Evolutionary conservation across 1,140 invertebrate species (phyloP).

Genomic region (Pogonognathellus flavescens): DNA sequence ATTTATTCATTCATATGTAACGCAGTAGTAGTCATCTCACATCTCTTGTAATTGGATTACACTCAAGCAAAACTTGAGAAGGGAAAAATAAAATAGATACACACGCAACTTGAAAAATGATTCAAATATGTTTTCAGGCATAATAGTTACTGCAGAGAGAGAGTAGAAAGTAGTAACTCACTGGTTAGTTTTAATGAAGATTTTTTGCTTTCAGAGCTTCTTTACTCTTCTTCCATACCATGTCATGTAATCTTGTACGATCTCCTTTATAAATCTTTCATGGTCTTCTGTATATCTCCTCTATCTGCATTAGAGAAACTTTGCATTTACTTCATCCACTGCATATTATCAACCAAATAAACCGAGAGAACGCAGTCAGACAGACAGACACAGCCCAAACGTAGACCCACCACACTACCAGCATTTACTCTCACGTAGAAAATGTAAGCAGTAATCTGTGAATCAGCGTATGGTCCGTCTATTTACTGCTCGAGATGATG

Average conservation of each 20-base stretch:
- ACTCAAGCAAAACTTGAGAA: background rate
- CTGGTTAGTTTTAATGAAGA: constrained; percentile 43
- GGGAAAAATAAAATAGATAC: background rate
- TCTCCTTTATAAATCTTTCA: constrained; percentile 47
- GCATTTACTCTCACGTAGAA: constrained; percentile 36
- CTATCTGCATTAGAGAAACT: constrained; percentile 13
- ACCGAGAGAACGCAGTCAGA: background rate
- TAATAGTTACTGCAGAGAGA: constrained; percentile 7
- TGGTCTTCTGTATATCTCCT: background rate
- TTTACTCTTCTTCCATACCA: constrained; percentile 17
- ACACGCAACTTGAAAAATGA: constrained; percentile 17
- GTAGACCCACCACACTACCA: constrained; percentile 5
- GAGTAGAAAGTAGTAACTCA: constrained; percentile 20
- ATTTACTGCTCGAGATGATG: background rate
- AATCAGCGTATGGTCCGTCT: constrained; percentile 25
- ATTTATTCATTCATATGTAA: background rate
- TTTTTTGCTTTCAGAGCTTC: constrained; percentile 46
- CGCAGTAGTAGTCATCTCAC: background rate
- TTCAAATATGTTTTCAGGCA: constrained; percentile 37
- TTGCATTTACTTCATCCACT: constrained; percentile 11
- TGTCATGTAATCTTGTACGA: constrained; percentile 31
- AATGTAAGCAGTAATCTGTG: constrained; percentile 4
- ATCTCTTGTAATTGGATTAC: constrained; percentile 35
- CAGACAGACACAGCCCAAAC: background rate
- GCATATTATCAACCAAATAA: background rate